Percentiles rank a stretch among this genome's conserved stretches.
Conservation (phyloP, 2,888 invertebrate species). For the Eilema caniola region DNA sequence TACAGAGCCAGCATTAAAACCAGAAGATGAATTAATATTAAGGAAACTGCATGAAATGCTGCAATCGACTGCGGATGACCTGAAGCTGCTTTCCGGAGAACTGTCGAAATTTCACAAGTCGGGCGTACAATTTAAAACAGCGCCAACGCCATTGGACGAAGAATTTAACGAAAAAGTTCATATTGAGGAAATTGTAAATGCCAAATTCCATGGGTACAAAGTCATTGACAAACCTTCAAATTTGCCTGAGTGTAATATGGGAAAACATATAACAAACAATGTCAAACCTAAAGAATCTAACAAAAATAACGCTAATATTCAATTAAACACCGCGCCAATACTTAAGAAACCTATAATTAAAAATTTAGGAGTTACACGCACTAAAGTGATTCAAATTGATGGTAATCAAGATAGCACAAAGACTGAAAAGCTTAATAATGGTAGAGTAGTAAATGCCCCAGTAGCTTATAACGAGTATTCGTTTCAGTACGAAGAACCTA, state of each 20-base stretch:
- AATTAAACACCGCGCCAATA: conserved; percentile 53
- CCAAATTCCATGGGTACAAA: conserved; percentile 82
- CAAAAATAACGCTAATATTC: conserved; percentile 45
- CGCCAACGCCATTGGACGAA: conserved; percentile 78
- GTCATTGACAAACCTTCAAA: conserved; percentile 60
- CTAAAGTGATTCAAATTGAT: conserved; percentile 71
- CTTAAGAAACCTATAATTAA: conserved; percentile 59
- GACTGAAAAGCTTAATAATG: conserved; percentile 58
- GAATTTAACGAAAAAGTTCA: conserved; percentile 82
- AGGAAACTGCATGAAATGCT: conserved; percentile 81
- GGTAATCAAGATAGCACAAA: conserved; percentile 57
- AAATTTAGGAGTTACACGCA: conserved; percentile 68
- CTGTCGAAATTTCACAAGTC: conserved; percentile 73
- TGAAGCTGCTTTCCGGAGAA: conserved; percentile 79
- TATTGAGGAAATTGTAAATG: conserved; percentile 81
- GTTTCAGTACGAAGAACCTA: conserved; percentile 66
- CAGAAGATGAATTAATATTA: conserved; percentile 80
- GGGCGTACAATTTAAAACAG: conserved; percentile 67
- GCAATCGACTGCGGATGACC: conserved; percentile 81
- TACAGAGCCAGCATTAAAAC: conserved; percentile 75
- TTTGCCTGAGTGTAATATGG: conserved; percentile 46
- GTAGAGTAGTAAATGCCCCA: conserved; percentile 56
- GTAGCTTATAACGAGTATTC: conserved; percentile 75
- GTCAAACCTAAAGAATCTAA: conserved; percentile 35
- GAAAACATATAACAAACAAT: conserved; percentile 30